phyloP scores from a whole-genome alignment of 2,888 invertebrate species.

The Heliconius aoede region DNA sequence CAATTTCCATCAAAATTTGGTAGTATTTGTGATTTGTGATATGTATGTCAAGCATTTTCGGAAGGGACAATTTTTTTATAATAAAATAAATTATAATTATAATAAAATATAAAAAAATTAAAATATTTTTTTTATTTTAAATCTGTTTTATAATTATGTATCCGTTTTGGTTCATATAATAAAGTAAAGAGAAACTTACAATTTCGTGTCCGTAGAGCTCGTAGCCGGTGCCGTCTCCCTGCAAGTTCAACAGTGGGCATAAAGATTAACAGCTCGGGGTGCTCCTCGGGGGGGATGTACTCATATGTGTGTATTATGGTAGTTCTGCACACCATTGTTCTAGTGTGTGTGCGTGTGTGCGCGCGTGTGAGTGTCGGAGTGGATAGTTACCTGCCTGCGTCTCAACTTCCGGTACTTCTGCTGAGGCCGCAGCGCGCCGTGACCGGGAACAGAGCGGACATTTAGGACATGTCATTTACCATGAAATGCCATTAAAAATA shows the following conservation, averaged over 20 bases:
- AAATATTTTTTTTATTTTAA: too few species aligned
- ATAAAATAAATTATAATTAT: too few species aligned
- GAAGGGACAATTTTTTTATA: too few species aligned
- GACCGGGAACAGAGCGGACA: slow-evolving; percentile 10
- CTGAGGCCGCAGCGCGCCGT: slow-evolving; percentile 53
- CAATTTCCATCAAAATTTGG: too few species aligned
- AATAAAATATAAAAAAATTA: too few species aligned
- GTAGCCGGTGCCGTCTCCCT: slow-evolving; percentile 91
- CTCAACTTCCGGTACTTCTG: slow-evolving; percentile 94
- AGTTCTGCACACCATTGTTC: slow-evolving; percentile 12
- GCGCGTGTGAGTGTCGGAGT: slow-evolving; percentile 47
- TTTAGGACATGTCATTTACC: slow-evolving; percentile 6
- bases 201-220: slow-evolving; percentile 89
- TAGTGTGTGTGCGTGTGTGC: background rate
- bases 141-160: too few species aligned
- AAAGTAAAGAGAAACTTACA: slow-evolving; percentile 78
- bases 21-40: too few species aligned
- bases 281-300: background rate
- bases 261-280: slow-evolving; percentile 72
- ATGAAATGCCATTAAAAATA: too few species aligned
- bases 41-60: too few species aligned
- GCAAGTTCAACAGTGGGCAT: slow-evolving; percentile 85
- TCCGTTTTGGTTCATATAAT: too few species aligned
- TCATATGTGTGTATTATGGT: background rate
- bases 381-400: slow-evolving; percentile 89